Evolutionary conservation across 2,888 invertebrate species (phyloP), one percentile per base, ranked within the genome.

Genomic region (Eilema caniola): DNA sequence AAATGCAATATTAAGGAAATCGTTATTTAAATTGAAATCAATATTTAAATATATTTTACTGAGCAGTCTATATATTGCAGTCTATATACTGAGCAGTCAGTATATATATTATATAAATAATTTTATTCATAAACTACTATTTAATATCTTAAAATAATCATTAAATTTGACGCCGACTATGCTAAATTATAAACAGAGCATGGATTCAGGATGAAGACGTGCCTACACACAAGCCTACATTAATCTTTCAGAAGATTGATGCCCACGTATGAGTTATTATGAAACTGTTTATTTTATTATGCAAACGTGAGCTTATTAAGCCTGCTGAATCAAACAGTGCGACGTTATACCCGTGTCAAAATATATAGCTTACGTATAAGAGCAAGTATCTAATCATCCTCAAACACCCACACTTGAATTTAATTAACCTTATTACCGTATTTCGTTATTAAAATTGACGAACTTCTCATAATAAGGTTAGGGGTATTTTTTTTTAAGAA

Each of bases 271-370:
- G 33, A 69, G 65, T 53, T 53, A 53, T 53, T n/a, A 53, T 20
- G 67, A 70, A 76, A 74, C 67, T 47, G 71, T 72, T 71, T 72
- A 23, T 70, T 72, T 73, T 74, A 71, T 69, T 70, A 72, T 65
- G 69, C 71, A 75, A 79, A 83, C 76, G n/a, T 76, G 78, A 78
- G 78, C 78, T 64, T 75, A 78, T 53, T 53, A 53, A 53, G 53
- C 10, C 10, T 73, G 70, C 71, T 78, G 70, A 77, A 73, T 63
- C 66, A 76, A 79, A 77, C 74, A 76, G 66, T 66, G 41, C 70
- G 72, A 73, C 56, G 70, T 79, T 75, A 79, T 70, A 83, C 81
- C 81, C 71, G 68, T 76, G 66, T 83, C 83, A 82, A 77, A 74
- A 70, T 70, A 73, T 63, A 71, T 62, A 73, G 73, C 67, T 12